Base-by-base conservation (phyloP, 2,797 vertebrate genomes). In the Characodon lateralis region DNA sequence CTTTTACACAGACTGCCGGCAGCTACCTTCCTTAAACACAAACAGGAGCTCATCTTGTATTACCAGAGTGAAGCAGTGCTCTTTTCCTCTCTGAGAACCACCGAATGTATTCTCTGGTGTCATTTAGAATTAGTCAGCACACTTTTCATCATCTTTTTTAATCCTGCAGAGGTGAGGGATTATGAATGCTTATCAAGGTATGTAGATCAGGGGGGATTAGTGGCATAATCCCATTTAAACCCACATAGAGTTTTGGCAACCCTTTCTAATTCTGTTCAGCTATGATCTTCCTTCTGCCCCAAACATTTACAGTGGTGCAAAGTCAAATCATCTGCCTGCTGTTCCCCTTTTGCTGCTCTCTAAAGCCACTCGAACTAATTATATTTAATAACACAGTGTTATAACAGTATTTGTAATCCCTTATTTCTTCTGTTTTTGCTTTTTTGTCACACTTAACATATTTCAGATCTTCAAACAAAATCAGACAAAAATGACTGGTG, bases 121-220 rank as follows among this genome's bases (percentile, higher is more conserved):
- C 80, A 82, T 86, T 90, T 86, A 87, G 73, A 92, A 88, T 91
- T 83, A 88, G 76, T 73, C 22, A 1, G 26, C 81, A 72, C 74
- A 80, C 80, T 91, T 89, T 87, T 83, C 59, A 89, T 81, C 46
- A 78, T 79, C 61, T 84, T 73, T 76, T 76, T 55, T 55, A 90
- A 93, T 90, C 90, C 90, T 68, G 46, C 61, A 51, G 80, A 93
- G 87, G 88, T 92, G 84, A 92, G 74, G 89, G 91, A 93, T 95
- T 93, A 92, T 48, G 73, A 83, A 86, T 92, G 71, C 13, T 91
- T 91, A 92, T 94, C 87, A 13, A 80, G 89, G 86, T 91, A 83
- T 93, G 82, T 91, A 93, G 90, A 93, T 93, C 89, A 92, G 83
- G 72, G 41, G 79, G 91, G 93, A 93, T 94, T 92, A 92, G 73